Conservation (phyloP, 2,113 vertebrate species). For the Lampris incognitus region DNA sequence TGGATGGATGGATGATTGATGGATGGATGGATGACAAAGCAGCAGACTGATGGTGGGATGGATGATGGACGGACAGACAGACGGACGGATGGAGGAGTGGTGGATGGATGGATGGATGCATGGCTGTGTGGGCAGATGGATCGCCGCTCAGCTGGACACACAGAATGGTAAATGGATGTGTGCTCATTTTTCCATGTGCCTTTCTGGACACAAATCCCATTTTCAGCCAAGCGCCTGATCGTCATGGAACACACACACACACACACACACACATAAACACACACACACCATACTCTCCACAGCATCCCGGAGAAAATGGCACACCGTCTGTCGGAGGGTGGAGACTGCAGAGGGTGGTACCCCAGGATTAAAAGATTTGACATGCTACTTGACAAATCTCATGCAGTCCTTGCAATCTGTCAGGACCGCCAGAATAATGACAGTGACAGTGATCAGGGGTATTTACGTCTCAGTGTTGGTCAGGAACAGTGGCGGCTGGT, state of each 20-base stretch:
- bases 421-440: constrained; percentile 24
- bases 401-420: constrained; percentile 65
- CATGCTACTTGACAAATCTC: constrained; percentile 54
- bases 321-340: constrained; percentile 51
- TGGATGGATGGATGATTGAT: no score
- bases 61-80: no score
- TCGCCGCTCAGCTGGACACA: no score
- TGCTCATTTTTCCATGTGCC: no score
- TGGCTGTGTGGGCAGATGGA: no score
- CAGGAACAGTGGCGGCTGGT: background rate
- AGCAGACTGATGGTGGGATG: no score
- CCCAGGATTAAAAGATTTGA: constrained; percentile 44
- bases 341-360: constrained; percentile 55
- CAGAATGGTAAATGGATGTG: no score
- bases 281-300: background rate
- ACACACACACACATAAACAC: background rate
- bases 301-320: constrained; percentile 26
- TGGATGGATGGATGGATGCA: background rate
- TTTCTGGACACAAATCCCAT: no score
- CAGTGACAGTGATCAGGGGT: background rate
- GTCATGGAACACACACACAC: no score
- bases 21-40: no score
- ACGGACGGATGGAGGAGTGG: no score
- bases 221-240: no score
- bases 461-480: background rate